Evolutionary conservation across 2,113 vertebrate species (phyloP), one percentile per base, ranked within the genome.

Genomic region (Ailuropoda melanoleuca): DNA sequence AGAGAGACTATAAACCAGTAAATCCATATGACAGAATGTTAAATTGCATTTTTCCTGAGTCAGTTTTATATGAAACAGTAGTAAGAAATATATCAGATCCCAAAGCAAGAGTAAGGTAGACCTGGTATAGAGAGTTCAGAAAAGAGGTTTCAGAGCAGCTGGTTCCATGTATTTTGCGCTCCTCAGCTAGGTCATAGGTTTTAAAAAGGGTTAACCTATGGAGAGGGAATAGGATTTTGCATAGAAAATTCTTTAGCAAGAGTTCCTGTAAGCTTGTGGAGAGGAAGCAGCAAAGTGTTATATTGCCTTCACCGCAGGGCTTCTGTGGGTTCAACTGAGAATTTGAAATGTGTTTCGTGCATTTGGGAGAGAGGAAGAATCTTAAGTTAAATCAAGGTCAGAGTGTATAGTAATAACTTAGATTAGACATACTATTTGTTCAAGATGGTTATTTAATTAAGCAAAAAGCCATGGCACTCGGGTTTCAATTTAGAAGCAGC

Each of bases 381-480:
- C 64, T 89, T 53, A 53, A 87, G 26, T 85, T 80, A 60, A 95
- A 74, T 96, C n/a, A 87, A 72, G 29, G 58, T 92, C 55, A 90
- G 34, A 55, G 17, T 88, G 37, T 56, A 9, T 13, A 66, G 68
- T 84, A 53, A 26, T 94, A 64, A 88, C 31, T 92, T 92, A 68
- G 31, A 83, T 39, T 77, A 62, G 58, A 84, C 31, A 68, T 77
- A 37, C 34, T 93, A 62, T 29, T 83, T 91, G 83, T 72, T 70
- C 70, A 24, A 84, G 29, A 4, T 82, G 24, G 4, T 92, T 68
- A 37, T 66, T 93, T 91, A 87, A 89, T 21, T 53, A 82, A 92
- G 48, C 48, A 88, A 94, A 83, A 78, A 94, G 12, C 43, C 48
- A 70, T 70, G n/a, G 23, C 13, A 64, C 15, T 88, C 24, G 43